Evolutionary conservation across 2,113 vertebrate species (phyloP).

Genomic region (Leptobrachium leishanense): DNA sequence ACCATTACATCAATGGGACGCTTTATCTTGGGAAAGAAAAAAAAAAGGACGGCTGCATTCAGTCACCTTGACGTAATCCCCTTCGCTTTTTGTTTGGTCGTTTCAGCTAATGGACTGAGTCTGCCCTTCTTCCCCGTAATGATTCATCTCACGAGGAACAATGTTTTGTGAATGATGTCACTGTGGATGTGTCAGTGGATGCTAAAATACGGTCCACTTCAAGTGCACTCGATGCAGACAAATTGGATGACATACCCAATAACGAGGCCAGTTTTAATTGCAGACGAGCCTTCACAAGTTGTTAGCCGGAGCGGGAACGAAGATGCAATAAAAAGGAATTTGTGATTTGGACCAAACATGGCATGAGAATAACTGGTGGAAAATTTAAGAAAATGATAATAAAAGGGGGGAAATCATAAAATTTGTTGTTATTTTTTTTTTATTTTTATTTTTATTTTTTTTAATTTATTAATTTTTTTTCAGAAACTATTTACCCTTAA

Average conservation of each 20-base stretch:
- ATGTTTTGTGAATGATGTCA: slow-evolving; percentile 36
- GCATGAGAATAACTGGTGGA: no score
- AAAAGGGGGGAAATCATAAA: no score
- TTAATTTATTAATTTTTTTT: no score
- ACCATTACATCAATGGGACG: slow-evolving; percentile 41
- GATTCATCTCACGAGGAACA: slow-evolving; percentile 31
- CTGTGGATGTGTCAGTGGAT: slow-evolving; percentile 30
- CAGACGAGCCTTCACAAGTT: slow-evolving; percentile 18
- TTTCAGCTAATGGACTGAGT: slow-evolving; percentile 35
- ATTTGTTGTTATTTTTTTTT: no score
- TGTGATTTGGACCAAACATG: no score
- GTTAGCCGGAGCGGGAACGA: neutral
- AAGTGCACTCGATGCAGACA: slow-evolving; percentile 19
- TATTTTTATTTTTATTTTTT: no score
- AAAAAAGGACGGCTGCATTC: slow-evolving; percentile 1
- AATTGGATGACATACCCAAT: slow-evolving; percentile 20
- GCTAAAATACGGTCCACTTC: slow-evolving; percentile 20
- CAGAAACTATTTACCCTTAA: no score
- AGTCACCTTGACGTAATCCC: slow-evolving; percentile 19
- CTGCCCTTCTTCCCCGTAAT: slow-evolving; percentile 34
- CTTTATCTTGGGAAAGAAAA: neutral
- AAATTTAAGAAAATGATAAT: no score
- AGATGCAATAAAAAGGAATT: no score
- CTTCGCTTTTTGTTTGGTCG: slow-evolving; percentile 20
- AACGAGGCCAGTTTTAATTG: slow-evolving; percentile 8